A percentile compares a stretch with the other conserved stretches of the same genome.
Conservation (phyloP, 2,888 invertebrate species). For the Mystacides longicornis region DNA sequence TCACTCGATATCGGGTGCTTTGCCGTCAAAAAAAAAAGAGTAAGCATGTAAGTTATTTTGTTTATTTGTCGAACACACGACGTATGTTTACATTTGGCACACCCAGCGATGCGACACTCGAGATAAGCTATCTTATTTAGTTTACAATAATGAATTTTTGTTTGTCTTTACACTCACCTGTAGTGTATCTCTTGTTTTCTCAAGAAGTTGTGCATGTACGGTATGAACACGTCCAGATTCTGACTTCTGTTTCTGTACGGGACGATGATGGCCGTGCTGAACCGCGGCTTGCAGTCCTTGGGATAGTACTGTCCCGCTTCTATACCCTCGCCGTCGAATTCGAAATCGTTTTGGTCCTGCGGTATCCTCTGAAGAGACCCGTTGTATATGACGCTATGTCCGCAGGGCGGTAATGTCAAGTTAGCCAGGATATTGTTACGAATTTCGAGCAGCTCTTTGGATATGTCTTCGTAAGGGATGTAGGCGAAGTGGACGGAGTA, state of each 20-base stretch:
- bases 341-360: not conserved
- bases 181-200: constrained; percentile 79
- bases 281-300: constrained; percentile 37
- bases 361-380: constrained; percentile 1
- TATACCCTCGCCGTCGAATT: not conserved
- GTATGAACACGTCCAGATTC: constrained; percentile 70
- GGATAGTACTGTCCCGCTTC: constrained; percentile 31
- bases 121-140: no score
- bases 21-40: no score
- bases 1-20: no score
- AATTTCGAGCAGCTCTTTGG: constrained; percentile 27
- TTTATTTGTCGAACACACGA: no score
- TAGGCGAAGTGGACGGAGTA: not conserved
- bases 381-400: constrained; percentile 32
- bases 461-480: constrained; percentile 31
- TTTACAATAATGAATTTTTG: no score
- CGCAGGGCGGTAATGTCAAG: constrained; percentile 29
- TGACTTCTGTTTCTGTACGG: constrained; percentile 68
- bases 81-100: no score
- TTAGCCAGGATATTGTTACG: not conserved
- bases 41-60: no score
- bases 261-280: constrained; percentile 73
- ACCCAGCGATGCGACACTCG: no score
- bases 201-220: constrained; percentile 80
- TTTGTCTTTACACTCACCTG: no score